phyloP scores from a whole-genome alignment of 2,113 vertebrate species.

The Condylura cristata region DNA sequence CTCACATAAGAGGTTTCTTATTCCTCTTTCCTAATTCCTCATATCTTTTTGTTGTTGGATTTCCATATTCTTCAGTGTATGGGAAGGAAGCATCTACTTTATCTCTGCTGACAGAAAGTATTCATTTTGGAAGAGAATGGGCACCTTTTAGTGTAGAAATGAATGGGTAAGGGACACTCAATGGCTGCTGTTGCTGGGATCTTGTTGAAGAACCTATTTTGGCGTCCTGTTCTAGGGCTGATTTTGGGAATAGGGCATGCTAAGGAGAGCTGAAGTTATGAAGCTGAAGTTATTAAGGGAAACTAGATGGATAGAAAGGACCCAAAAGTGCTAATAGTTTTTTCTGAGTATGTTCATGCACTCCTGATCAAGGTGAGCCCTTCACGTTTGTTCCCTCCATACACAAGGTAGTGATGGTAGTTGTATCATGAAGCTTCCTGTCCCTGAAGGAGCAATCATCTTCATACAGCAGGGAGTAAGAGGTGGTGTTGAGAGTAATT shows the following conservation, averaged over 20 bases:
- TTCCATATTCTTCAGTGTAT: conserved; percentile 97
- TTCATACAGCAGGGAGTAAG: conserved; percentile 91
- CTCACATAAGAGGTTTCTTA: neutral
- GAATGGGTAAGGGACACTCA: conserved; percentile 96
- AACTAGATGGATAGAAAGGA: conserved; percentile 93
- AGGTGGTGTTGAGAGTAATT: conserved; percentile 95
- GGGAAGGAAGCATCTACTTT: conserved; percentile 93
- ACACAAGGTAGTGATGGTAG: conserved; percentile 90
- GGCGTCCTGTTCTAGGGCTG: conserved; percentile 92
- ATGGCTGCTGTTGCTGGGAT: conserved; percentile 93
- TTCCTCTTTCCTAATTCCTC: conserved; percentile 32
- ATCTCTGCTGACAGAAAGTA: conserved; percentile 94
- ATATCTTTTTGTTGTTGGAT: conserved; percentile 89
- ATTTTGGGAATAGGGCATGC: conserved; percentile 96
- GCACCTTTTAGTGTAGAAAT: conserved; percentile 95
- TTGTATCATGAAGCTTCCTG: conserved; percentile 94
- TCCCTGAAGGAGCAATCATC: conserved; percentile 95
- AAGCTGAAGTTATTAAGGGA: conserved; percentile 92
- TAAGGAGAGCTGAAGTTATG: conserved; percentile 92
- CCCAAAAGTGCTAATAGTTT: conserved; percentile 93
- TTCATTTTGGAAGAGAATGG: conserved; percentile 95
- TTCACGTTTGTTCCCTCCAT: conserved; percentile 95
- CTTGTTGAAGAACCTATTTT: conserved; percentile 96
- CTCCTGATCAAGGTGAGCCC: conserved; percentile 91
- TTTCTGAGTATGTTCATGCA: conserved; percentile 95